Evolutionary conservation across 2,888 invertebrate genomes (phyloP).

Genomic region (Cacoxenus indagator): DNA sequence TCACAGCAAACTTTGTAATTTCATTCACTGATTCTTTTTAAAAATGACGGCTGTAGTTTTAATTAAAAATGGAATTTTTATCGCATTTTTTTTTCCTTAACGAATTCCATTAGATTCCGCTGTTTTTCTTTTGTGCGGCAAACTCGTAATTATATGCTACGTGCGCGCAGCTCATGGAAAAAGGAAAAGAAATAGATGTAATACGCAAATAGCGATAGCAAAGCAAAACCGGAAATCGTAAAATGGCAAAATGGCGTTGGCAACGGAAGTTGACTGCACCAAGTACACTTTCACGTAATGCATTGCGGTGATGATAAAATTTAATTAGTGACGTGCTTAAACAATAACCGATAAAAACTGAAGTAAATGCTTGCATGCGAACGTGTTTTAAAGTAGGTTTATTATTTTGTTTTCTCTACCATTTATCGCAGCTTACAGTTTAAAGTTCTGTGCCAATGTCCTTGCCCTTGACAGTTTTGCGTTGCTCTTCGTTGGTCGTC

Average conservation of each 20-base stretch:
- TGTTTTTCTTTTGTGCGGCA: conserved; percentile 1
- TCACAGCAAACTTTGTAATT: conserved; percentile 10
- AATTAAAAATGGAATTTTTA: conserved; percentile 13
- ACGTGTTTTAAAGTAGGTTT: too few relatives aligned
- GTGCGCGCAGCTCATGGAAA: background rate
- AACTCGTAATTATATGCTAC: conserved; percentile 4
- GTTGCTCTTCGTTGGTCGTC: background rate
- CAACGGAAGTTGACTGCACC: too few relatives aligned
- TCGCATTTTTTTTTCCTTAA: background rate
- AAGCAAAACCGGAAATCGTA: background rate
- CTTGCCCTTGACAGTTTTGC: background rate
- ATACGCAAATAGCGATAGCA: background rate
- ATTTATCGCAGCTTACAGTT: background rate
- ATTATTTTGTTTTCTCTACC: background rate
- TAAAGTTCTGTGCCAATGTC: background rate
- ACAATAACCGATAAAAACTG: background rate
- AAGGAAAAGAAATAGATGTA: background rate
- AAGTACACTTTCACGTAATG: background rate
- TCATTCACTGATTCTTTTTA: background rate
- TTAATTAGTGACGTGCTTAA: background rate
- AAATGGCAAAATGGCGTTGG: background rate
- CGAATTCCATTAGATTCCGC: conserved; percentile 2
- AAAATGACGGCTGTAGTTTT: conserved; percentile 15
- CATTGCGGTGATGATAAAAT: background rate
- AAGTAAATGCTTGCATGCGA: background rate